Evolutionary conservation across 1,140 invertebrate genomes (phyloP).

Genomic region (Paralvinella palmiformis): DNA sequence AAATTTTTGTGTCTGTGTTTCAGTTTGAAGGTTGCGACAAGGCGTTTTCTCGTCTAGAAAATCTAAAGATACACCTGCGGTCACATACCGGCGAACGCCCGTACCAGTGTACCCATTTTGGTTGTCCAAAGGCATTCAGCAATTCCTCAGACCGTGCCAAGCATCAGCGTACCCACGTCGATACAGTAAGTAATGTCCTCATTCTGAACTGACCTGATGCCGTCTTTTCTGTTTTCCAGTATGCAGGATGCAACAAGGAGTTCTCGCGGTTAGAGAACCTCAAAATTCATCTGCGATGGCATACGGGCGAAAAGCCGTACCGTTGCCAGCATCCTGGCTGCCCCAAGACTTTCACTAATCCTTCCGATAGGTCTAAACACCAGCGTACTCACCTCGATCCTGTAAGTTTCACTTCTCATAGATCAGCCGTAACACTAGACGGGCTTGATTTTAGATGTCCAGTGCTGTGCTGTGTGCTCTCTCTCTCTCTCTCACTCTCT

Average conservation of each 20-base stretch:
- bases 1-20: too few relatives aligned
- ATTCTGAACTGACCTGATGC: constrained; percentile 6
- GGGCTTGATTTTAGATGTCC: too few relatives aligned
- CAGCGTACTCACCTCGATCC: constrained; percentile 93
- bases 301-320: constrained; percentile 57
- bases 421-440: too few relatives aligned
- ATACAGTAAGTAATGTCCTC: background rate
- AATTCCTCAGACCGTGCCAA: constrained; percentile 48
- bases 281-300: constrained; percentile 81
- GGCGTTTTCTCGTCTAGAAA: constrained; percentile 81
- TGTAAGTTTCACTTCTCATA: constrained; percentile 60
- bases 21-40: constrained; percentile 87
- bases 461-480: too few relatives aligned
- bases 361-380: constrained; percentile 93
- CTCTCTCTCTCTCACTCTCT: too few relatives aligned
- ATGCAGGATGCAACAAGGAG: constrained; percentile 78
- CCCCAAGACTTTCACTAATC: constrained; percentile 91
- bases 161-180: background rate
- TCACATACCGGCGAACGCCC: constrained; percentile 65
- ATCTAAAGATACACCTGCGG: constrained; percentile 80
- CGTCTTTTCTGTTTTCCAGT: constrained; percentile 59
- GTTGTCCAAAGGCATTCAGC: constrained; percentile 88
- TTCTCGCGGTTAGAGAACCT: constrained; percentile 84
- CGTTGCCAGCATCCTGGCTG: constrained; percentile 77
- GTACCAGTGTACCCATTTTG: constrained; percentile 66